Evolutionary conservation across 2,888 invertebrate genomes (phyloP).

Genomic region (Rotaria socialis): DNA sequence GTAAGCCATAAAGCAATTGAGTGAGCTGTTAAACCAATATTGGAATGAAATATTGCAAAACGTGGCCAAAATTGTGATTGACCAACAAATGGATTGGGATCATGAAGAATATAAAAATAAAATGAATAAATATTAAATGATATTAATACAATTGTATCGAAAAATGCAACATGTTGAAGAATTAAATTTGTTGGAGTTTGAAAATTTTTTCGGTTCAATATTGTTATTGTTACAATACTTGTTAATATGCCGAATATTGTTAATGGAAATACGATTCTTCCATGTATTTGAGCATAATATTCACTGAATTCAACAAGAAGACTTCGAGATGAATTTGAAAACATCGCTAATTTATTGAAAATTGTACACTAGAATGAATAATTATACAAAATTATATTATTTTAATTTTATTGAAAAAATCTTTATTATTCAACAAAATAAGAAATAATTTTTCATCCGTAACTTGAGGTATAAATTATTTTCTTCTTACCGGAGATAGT

Average conservation of each 20-base stretch:
- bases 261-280: slow-evolving; percentile 27
- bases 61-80: slow-evolving; percentile 15
- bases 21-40: not conserved
- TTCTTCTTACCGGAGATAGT: no score
- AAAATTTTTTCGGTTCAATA: slow-evolving; percentile 7
- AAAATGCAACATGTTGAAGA: slow-evolving; percentile 3
- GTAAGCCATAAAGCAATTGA: not conserved
- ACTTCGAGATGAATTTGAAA: not conserved
- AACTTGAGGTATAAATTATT: no score
- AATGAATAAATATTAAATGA: slow-evolving; percentile 32
- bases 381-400: no score
- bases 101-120: slow-evolving; percentile 6
- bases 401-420: no score
- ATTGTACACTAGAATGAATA: no score
- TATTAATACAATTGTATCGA: slow-evolving; percentile 6
- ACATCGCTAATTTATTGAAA: not conserved
- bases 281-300: slow-evolving; percentile 15
- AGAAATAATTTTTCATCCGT: no score
- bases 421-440: no score
- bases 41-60: slow-evolving; percentile 20
- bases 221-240: not conserved
- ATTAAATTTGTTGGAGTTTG: slow-evolving; percentile 24
- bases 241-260: slow-evolving; percentile 12
- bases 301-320: not conserved
- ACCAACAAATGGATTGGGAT: slow-evolving; percentile 19